Evolutionary conservation across 2,113 vertebrate species (phyloP), one percentile per base, ranked within the genome.

Genomic region (Coregonus clupeaformis): DNA sequence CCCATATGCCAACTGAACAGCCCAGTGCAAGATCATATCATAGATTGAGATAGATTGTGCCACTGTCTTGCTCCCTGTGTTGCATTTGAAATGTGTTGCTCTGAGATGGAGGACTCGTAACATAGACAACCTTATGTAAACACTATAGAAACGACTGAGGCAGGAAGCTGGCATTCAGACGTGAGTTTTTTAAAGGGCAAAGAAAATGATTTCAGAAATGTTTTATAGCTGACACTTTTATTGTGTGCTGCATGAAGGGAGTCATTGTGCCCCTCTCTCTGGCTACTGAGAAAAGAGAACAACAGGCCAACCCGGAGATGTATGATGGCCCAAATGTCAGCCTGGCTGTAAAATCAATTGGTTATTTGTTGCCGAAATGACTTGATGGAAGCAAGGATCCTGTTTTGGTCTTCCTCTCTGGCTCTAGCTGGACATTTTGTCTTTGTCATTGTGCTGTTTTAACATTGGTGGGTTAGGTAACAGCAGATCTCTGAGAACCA

Each of bases 321-420:
- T 84, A 89, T 79, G 65, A 83, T 57, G n/a, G 79, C 72, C 74
- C 82, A 87, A 91, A 90, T 88, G 89, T 91, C 90, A 91, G 32
- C 49, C 49, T 18, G 45, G 77, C 85, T 75, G 78, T 82, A 85
- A 90, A 90, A 90, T 85, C 78, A 84, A 71, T 73, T 42, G 30
- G 55, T 78, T 42, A 42, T 42, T 86, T 85, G 81, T 86, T 80
- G 77, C 36, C 11, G 9, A 42, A 42, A 81, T 82, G 79, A 76
- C 77, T 80, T 47, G 20, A 72, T 77, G 81, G 65, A 82, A 72
- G 65, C 60, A 83, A 72, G 67, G 72, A 88, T 91, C 84, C 80
- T 80, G 90, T 86, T 90, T 84, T 84, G 75, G 74, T 86, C 57
- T 47, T 73, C 59, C 2, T 75, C 22, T 2, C 64, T 29, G 69